phyloP scores from a whole-genome alignment of 2,888 invertebrate genomes.

The Hanleya hanleyi region DNA sequence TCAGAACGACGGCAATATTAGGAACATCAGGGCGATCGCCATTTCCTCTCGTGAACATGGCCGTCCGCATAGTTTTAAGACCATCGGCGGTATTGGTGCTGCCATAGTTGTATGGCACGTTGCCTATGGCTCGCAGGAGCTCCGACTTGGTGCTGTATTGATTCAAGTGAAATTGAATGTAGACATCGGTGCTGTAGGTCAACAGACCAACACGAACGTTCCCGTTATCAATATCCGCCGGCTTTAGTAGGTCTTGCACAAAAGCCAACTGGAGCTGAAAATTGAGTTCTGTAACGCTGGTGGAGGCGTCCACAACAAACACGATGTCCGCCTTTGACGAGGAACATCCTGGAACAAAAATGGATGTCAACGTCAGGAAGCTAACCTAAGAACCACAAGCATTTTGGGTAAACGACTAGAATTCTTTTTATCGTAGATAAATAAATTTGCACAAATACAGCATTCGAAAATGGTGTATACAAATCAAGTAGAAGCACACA shows the following conservation, averaged over 20 bases:
- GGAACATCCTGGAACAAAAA: no score
- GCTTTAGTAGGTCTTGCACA: slow-evolving; percentile 46
- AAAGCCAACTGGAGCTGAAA: slow-evolving; percentile 50
- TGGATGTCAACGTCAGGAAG: no score
- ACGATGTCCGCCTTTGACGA: no score
- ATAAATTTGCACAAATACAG: no score
- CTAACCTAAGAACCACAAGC: no score
- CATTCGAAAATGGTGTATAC: no score
- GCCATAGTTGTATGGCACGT: slow-evolving; percentile 50
- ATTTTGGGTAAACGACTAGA: no score
- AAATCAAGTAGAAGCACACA: no score
- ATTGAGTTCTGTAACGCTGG: slow-evolving; percentile 55
- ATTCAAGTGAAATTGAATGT: slow-evolving; percentile 55
- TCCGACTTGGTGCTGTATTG: slow-evolving; percentile 40
- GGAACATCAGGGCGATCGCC: slow-evolving; percentile 33
- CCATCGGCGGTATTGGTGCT: slow-evolving; percentile 68
- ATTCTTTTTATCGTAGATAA: no score
- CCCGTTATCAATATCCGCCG: slow-evolving; percentile 52
- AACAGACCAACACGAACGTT: slow-evolving; percentile 59
- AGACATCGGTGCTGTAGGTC: slow-evolving; percentile 53
- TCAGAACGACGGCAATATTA: slow-evolving; percentile 47
- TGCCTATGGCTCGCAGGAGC: slow-evolving; percentile 47
- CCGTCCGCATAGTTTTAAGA: slow-evolving; percentile 49
- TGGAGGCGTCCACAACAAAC: slow-evolving; percentile 63
- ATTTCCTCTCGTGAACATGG: slow-evolving; percentile 47